A percentile compares a stretch with the other conserved stretches of the same genome.
Evolutionary conservation across 2,888 invertebrate genomes (phyloP).

Genomic region (Perithous albicinctus): DNA sequence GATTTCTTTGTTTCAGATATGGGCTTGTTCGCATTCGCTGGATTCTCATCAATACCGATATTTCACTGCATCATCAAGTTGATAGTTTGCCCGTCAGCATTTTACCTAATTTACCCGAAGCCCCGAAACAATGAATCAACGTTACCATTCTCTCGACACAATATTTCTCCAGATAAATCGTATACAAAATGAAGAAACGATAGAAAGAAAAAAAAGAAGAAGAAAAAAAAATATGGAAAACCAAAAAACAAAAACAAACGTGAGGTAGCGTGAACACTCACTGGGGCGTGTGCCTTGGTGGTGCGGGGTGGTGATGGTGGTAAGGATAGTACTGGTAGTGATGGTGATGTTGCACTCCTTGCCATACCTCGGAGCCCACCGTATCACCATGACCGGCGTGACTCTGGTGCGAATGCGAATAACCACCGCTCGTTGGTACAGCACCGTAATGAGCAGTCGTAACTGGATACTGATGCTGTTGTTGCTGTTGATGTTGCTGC

Average conservation of each 20-base stretch:
- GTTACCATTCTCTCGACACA: too few relatives aligned
- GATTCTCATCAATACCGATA: too few relatives aligned
- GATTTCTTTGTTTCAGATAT: too few relatives aligned
- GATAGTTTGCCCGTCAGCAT: too few relatives aligned
- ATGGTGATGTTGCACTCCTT: slow-evolving; percentile 86
- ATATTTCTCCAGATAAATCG: too few relatives aligned
- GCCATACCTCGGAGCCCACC: slow-evolving; percentile 88
- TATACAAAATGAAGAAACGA: too few relatives aligned
- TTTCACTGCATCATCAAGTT: too few relatives aligned
- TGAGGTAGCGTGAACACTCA: slow-evolving; percentile 86
- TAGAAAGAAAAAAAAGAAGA: slow-evolving; percentile 15
- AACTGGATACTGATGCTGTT: slow-evolving; percentile 75
- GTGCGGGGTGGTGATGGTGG: slow-evolving; percentile 87
- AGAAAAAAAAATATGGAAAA: slow-evolving; percentile 10
- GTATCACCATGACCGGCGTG: slow-evolving; percentile 83
- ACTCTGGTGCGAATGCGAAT: slow-evolving; percentile 80
- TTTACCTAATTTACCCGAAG: too few relatives aligned
- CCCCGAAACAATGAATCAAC: too few relatives aligned
- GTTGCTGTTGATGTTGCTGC: slow-evolving; percentile 73
- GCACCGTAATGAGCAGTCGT: not conserved
- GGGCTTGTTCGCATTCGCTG: too few relatives aligned
- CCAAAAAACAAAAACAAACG: slow-evolving; percentile 71
- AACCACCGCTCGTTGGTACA: slow-evolving; percentile 77
- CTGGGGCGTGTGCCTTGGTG: slow-evolving; percentile 86
- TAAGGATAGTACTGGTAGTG: slow-evolving; percentile 89